Percentiles rank a stretch among this genome's conserved stretches.
Evolutionary conservation across 53 echinoderm and acorn worm species (phyloP).

Genomic region (Antedon mediterranea): DNA sequence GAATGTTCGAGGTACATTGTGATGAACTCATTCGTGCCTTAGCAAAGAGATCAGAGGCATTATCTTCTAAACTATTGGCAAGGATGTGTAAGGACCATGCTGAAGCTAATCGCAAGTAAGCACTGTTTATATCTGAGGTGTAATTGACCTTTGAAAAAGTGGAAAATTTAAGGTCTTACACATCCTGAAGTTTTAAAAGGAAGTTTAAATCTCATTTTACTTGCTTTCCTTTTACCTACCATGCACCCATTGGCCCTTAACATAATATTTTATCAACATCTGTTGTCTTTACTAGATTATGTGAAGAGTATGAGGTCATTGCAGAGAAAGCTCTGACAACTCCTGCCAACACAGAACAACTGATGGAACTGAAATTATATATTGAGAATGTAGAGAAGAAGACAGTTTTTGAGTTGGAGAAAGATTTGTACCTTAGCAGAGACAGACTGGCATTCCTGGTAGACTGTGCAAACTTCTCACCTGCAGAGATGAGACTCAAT

Average conservation of each 20-base stretch:
- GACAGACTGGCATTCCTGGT: slow-evolving; percentile 89
- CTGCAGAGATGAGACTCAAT: slow-evolving; percentile 97
- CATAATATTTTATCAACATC: background rate
- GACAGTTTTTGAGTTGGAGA: slow-evolving; percentile 75
- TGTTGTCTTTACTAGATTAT: slow-evolving; percentile 29
- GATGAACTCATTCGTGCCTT: slow-evolving; percentile 90
- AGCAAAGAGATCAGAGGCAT: slow-evolving; percentile 75
- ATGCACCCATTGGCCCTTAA: no score
- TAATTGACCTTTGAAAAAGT: no score
- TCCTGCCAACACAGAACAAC: slow-evolving; percentile 87
- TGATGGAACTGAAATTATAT: slow-evolving; percentile 74
- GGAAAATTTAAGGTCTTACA: no score
- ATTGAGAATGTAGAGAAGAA: slow-evolving; percentile 79
- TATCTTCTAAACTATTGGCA: slow-evolving; percentile 63
- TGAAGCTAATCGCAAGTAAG: slow-evolving; percentile 87
- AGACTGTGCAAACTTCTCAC: slow-evolving; percentile 91
- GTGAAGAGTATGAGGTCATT: slow-evolving; percentile 82
- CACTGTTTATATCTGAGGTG: background rate
- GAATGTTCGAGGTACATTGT: slow-evolving; percentile 98
- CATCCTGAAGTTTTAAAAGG: no score
- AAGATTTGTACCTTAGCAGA: slow-evolving; percentile 66
- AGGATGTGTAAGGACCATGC: slow-evolving; percentile 94
- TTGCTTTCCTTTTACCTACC: no score
- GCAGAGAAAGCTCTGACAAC: slow-evolving; percentile 97
- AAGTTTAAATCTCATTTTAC: no score